These are phyloP conservation scores for Malurus cyaneus DNA, from an alignment of 2,113 vertebrate genomes.

Conservation along the genomic window DNA sequence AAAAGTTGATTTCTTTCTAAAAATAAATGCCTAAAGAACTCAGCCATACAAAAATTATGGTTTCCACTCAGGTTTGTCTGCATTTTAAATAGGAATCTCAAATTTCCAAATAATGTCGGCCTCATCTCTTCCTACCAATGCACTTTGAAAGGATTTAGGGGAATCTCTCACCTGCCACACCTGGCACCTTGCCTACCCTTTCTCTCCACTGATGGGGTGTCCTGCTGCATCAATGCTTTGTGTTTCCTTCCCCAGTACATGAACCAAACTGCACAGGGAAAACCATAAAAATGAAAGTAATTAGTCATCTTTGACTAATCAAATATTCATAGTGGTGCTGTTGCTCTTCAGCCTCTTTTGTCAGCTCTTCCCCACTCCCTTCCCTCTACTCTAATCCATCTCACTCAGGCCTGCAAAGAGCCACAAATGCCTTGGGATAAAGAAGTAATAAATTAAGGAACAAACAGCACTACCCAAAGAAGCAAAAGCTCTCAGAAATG, in stretches of 20 bases:
- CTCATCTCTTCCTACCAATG: background rate
- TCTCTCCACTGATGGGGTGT: background rate
- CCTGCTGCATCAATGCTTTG: background rate
- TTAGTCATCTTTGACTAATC: background rate
- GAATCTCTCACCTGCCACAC: accelerated
- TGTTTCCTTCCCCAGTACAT: background rate
- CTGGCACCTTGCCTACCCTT: accelerated
- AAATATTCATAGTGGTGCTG: background rate
- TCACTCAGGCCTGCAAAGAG: background rate
- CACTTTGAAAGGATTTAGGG: background rate
- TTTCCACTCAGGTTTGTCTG: background rate
- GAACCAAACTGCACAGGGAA: background rate
- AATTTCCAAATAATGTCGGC: background rate
- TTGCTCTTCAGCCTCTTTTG: background rate
- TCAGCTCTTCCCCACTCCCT: background rate
- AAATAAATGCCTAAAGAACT: background rate
- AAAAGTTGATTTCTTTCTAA: background rate
- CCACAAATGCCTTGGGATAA: background rate
- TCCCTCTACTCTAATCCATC: background rate
- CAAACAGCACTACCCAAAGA: background rate
- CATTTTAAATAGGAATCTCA: background rate
- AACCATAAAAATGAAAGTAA: background rate
- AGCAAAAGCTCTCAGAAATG: background rate
- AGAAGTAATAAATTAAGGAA: constrained; percentile 2
- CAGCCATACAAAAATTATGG: background rate